phyloP scores from a whole-genome alignment of 2,113 vertebrate species.

The Notothenia rossii region DNA sequence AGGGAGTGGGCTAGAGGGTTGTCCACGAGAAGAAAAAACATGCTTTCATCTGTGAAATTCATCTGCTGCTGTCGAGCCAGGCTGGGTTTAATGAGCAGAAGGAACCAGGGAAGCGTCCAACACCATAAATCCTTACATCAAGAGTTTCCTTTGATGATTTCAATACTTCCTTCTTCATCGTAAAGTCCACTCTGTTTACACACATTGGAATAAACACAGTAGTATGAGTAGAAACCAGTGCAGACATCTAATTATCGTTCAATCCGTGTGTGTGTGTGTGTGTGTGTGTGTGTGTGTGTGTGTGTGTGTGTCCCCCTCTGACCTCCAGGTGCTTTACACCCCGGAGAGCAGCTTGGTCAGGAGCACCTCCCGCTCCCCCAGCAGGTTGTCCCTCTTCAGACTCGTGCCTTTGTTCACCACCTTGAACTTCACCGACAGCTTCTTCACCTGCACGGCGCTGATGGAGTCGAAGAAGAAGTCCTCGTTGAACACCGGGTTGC shows the following conservation, averaged over 20 bases:
- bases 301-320: neutral
- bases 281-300: too few relatives aligned
- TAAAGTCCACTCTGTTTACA: neutral
- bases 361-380: conserved; percentile 93
- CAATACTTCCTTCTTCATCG: neutral
- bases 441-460: conserved; percentile 87
- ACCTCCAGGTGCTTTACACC: conserved; percentile 63
- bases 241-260: conserved; percentile 36
- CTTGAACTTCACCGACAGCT: conserved; percentile 94
- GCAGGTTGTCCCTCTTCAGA: conserved; percentile 93
- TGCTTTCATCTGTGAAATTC: conserved; percentile 50
- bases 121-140: conserved; percentile 15
- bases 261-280: neutral
- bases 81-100: conserved; percentile 43
- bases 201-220: conserved; percentile 7
- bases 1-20: conserved; percentile 26
- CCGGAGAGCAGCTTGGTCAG: conserved; percentile 88
- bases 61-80: conserved; percentile 15
- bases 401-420: conserved; percentile 98
- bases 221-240: conserved; percentile 27
- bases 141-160: neutral
- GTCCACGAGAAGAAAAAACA: conserved; percentile 12
- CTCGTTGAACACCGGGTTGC: conserved; percentile 96
- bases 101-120: conserved; percentile 1
- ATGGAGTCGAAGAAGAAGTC: conserved; percentile 98